Evolutionary conservation across 2,888 invertebrate species (phyloP), one percentile per base, ranked within the genome.

Genomic region (Hyposoter didymator): DNA sequence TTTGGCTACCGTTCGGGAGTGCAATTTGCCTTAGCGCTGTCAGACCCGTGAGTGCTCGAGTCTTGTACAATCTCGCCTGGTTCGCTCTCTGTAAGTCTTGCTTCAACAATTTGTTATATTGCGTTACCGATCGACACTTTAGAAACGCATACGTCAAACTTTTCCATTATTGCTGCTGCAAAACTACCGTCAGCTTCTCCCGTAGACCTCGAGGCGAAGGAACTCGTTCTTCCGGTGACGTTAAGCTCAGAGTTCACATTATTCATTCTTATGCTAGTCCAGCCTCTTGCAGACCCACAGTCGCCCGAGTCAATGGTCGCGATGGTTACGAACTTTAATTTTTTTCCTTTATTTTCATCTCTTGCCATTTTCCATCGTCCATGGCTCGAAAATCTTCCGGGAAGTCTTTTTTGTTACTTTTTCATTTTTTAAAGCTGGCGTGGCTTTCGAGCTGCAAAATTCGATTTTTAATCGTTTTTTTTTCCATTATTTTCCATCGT

Each of bases 101-200:
- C 87, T 92, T 97, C 86, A 96, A 96, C 86, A 96, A 96, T 88
- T 94, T 96, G 32, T 91, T 97, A 52, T 96, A 96, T 91, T 95
- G 96, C 90, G 93, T 95, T 5, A 94, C 96, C n/a, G 96, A 97
- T 90, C 94, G 95, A 10, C 96, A 96, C 91, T 97, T 97, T 91
- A 95, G 97, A 52, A 95, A 95, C 83, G 96, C 97, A 7, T 97
- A 97, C 92, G 94, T 96, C 17, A 96, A 96, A 90, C 94, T 97
- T 10, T 97, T 97, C 91, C 96, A 97, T 90, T 97, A 97, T 90
- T 97, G 97, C 91, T 97, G 96, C 92, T 97, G 97, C 94, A 97
- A 97, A 93, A 97, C 96, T 10, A 96, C 96, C 6, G 96, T 96
- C 35, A 95, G 96, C 1, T 96, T 96, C 88, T 95, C 96, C 7